Conservation (phyloP, 2,888 invertebrate species). For the Caenorhabditis virilis region DNA sequence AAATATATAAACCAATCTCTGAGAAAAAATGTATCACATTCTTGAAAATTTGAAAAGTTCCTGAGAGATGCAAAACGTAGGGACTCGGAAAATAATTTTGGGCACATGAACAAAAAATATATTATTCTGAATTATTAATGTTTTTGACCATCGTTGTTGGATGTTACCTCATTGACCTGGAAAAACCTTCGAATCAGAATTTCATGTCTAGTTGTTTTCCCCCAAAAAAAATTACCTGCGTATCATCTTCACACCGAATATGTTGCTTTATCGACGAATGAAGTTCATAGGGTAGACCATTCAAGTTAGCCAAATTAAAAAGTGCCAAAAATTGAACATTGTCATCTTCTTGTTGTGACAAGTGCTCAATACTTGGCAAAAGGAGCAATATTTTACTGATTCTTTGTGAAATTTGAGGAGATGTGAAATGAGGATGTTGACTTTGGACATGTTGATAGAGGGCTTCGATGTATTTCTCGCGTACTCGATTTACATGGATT, state of each 20-base stretch:
- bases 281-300: conserved; percentile 58
- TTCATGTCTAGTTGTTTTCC: too few relatives aligned
- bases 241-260: conserved; percentile 38
- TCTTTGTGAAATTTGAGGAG: conserved; percentile 46
- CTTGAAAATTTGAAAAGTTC: too few relatives aligned
- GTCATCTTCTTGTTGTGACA: conserved; percentile 62
- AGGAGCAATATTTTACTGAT: conserved; percentile 50
- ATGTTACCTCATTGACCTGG: conserved; percentile 52
- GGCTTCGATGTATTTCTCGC: conserved; percentile 55
- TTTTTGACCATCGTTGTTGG: conserved; percentile 36
- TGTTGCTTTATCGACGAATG: conserved; percentile 53
- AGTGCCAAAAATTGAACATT: conserved; percentile 59
- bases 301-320: conserved; percentile 58
- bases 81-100: too few relatives aligned
- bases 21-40: too few relatives aligned
- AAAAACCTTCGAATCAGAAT: too few relatives aligned
- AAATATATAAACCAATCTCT: too few relatives aligned
- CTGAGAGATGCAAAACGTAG: too few relatives aligned
- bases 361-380: conserved; percentile 54
- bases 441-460: conserved; percentile 56
- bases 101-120: too few relatives aligned
- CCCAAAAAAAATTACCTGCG: conserved; percentile 31
- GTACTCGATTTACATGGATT: conserved; percentile 44
- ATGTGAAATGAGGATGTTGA: conserved; percentile 45
- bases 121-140: too few relatives aligned